Base-by-base conservation (phyloP, 2,888 invertebrate genomes). In the Callyntrura guangdongensis region DNA sequence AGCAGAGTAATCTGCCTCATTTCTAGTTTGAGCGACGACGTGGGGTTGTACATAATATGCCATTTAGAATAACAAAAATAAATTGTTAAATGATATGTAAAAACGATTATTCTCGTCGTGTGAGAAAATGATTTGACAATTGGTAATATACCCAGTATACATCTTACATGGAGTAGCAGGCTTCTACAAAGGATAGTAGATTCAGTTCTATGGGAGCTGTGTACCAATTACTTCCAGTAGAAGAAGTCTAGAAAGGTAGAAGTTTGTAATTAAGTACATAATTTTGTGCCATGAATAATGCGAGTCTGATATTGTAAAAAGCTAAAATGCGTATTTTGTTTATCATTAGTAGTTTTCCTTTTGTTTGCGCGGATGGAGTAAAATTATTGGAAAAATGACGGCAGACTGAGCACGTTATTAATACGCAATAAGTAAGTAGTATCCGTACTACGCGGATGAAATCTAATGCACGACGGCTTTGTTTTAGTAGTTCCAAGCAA, bases 381-480 rank as follows among this genome's bases (percentile, higher is more conserved):
- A 81, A 81, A 81, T 45, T 36, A 14, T 45, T 45, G 25, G 72
- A 22, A 67, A 82, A 47, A 53, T 59, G 20, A 89, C 74, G 88
- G 61, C 49, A 89, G 72, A 89, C 74, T 45, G 61, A 89, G 56
- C 88, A 72, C 53, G 27, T 69, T 69, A 69, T 69, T 27, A 69
- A 14, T 64, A 69, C 67, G 14, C 22, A 64, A 64, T 64, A 64
- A 27, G 27, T 12, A 88, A 72, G 36, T 69, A 36, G 36, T 36
- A 27, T 69, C 12, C 11, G 36, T 36, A 27, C n/a, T 36, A 14
- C 27, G 72, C 45, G 36, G 36, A 36, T 36, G 36, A 36, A 36
- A 36, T 36, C 36, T 36, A 36, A 36, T 36, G 36, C 36, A 59
- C 20, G 25, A 59, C 20, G 25, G 67, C 45, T 87, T 56, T 81